These are phyloP conservation scores for Brienomyrus longianalis DNA, from an alignment of 2,113 vertebrate genomes.

Conservation along the genomic window DNA sequence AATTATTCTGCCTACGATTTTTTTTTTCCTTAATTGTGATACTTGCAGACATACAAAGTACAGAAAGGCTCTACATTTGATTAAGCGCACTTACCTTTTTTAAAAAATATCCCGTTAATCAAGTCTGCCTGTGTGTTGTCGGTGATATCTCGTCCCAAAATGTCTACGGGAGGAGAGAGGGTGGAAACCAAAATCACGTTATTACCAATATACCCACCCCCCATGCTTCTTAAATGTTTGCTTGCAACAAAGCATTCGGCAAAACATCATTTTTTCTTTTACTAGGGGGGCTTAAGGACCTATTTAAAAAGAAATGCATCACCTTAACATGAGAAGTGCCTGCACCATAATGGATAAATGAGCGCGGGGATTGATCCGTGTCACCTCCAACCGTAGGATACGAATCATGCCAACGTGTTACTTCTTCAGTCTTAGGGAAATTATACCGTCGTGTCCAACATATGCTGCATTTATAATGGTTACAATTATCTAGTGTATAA, in stretches of 20 bases:
- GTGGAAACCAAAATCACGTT: not conserved
- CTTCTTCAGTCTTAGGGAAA: not conserved
- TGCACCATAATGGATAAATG: not conserved
- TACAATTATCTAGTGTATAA: not conserved
- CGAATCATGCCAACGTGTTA: not conserved
- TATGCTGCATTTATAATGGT: not conserved
- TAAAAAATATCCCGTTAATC: conserved; percentile 58
- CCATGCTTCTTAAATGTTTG: not conserved
- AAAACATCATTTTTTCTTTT: not conserved
- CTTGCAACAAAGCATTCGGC: not conserved
- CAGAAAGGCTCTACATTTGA: not conserved
- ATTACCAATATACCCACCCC: not conserved
- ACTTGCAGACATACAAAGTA: not conserved
- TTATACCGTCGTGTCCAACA: not conserved
- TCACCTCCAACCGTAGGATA: not conserved
- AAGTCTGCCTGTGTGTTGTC: conserved; percentile 63
- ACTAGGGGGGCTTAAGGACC: not conserved
- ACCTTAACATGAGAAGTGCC: not conserved
- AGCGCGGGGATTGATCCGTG: not conserved
- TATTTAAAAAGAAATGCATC: not conserved
- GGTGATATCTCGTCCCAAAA: conserved; percentile 62
- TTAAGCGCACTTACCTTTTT: conserved; percentile 48
- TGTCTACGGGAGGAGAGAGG: conserved; percentile 50
- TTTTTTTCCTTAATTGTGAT: not conserved
- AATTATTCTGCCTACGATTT: not conserved